A percentile compares a stretch with the other conserved stretches of the same genome.
Conservation (phyloP, 2,797 vertebrate species). For the Oceanodroma leucorhoa region DNA sequence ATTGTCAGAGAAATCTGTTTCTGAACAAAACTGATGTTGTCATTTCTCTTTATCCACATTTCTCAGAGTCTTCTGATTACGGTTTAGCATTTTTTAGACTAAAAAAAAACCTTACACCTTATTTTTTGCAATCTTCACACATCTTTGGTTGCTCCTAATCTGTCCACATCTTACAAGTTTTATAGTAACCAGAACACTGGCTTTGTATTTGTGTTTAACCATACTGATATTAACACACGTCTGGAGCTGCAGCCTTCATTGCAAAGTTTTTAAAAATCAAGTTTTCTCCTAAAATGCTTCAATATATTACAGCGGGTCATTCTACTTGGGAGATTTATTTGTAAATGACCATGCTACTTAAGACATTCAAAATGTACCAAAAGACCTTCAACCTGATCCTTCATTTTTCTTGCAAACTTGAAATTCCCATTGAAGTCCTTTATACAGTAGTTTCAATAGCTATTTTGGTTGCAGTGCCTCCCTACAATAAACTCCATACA, state of each 20-base stretch:
- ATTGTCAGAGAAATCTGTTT: constrained; percentile 43
- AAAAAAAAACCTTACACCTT: not conserved
- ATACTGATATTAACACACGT: not conserved
- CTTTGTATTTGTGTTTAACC: not conserved
- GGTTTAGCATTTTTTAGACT: not conserved
- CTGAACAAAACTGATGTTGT: constrained; percentile 13
- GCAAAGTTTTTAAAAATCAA: not conserved
- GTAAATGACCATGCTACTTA: not conserved
- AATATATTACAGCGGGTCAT: not conserved
- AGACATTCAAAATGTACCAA: not conserved
- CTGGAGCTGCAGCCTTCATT: not conserved
- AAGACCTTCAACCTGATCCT: constrained; percentile 7
- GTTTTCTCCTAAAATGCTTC: not conserved
- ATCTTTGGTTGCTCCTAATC: not conserved
- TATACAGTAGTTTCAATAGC: constrained; percentile 35
- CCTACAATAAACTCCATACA: constrained; percentile 44
- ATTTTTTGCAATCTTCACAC: not conserved
- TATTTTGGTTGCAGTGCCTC: constrained; percentile 32
- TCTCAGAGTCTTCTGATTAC: not conserved
- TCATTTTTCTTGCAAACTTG: constrained; percentile 10
- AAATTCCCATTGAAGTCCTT: constrained; percentile 27
- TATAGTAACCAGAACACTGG: not conserved
- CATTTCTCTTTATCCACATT: not conserved
- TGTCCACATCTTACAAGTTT: not conserved
- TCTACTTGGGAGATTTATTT: not conserved